Evolutionary conservation across 2,888 invertebrate species (phyloP), one percentile per base, ranked within the genome.

Genomic region (Xestoiulus laeticollis): DNA sequence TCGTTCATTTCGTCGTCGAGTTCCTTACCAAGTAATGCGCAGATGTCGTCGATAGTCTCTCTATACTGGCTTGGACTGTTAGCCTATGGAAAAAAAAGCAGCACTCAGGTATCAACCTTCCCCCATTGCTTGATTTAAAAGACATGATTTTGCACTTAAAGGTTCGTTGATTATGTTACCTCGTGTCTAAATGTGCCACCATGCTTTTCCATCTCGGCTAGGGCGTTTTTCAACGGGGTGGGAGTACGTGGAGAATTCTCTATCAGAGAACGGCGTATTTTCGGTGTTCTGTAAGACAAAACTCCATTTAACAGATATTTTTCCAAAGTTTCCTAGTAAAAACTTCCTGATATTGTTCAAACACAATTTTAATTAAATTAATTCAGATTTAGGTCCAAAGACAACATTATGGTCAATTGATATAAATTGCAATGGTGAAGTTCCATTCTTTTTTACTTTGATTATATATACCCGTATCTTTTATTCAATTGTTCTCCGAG

Each of bases 191-290:
- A 86, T 86, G 86, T 26, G 0, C 95, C 96, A 0, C 96, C 95
- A 90, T 96, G 96, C 92, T 95, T 96, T 90, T 96, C 96, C 53
- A 98, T 92, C 90, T 97, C 97, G 0, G 96, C 97, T 90, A 98
- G 93, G 0, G 98, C 98, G 90, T 96, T 95, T 92, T 98, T 98
- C 93, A 98, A 97, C 0, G 98, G 98, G 0, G 98, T 98, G 1
- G 98, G 98, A 0, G 98, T 98, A 90, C 97, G 93, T 3, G 93
- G 93, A 16, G 92, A 90, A 14, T 89, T 90, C 6, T 91, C 91
- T 30, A 91, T 89, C 16, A 91, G 88, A 12, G 91, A 89, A n/a
- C 91, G 90, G 8, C 90, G 88, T 16, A 90, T 89, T 89, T 90
- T 90, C 14, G 91, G 91, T 22, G 91, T 91, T 38, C 90, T 88